These are phyloP conservation scores for Seriola quinqueradiata DNA, from an alignment of 2,113 vertebrate species.

Conservation along the genomic window DNA sequence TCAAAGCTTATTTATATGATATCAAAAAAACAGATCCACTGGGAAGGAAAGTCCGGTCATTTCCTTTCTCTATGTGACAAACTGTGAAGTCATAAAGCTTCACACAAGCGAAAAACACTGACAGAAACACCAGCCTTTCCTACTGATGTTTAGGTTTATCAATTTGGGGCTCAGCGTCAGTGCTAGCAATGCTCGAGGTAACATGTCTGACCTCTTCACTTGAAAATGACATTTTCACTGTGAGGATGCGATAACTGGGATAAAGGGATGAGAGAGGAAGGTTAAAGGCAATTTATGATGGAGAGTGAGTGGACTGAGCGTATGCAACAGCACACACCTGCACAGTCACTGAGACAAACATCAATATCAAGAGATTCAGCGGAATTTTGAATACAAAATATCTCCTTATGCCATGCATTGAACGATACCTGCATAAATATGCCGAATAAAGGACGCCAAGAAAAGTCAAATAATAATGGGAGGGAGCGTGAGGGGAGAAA, in stretches of 20 bases:
- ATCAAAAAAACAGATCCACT: conserved; percentile 13
- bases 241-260: conserved; percentile 5
- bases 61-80: conserved; percentile 7
- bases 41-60: conserved; percentile 9
- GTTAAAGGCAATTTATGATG: not conserved
- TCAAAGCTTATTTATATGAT: conserved; percentile 40
- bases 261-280: not conserved
- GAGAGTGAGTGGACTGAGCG: not conserved
- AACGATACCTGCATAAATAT: not conserved
- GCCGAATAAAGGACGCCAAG: not conserved
- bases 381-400: not conserved
- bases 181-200: not conserved
- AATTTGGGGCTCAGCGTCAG: conserved; percentile 13
- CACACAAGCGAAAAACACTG: not conserved
- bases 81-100: conserved; percentile 10
- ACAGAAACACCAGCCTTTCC: not conserved
- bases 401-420: not conserved
- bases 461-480: not conserved
- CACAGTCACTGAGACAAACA: conserved; percentile 21
- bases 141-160: conserved; percentile 20
- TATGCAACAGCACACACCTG: not conserved
- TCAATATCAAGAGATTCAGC: not conserved
- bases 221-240: conserved; percentile 23
- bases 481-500: conserved; percentile 20
- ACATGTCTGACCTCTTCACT: conserved; percentile 20